phyloP scores from a whole-genome alignment of 2,888 invertebrate genomes.

The Rambutsinella grinnellia region DNA sequence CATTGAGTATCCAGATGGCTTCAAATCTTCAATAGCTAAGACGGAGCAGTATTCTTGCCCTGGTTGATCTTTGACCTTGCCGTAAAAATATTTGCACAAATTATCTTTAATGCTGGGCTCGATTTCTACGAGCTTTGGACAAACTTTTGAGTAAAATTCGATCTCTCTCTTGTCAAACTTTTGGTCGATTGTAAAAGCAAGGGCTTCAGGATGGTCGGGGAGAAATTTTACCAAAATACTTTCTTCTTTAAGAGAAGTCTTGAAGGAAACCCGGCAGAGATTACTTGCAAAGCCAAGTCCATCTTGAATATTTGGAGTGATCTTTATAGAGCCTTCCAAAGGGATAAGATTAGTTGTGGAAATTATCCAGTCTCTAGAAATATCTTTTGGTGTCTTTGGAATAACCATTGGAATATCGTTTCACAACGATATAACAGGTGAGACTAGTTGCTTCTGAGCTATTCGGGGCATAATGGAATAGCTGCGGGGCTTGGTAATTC shows the following conservation, averaged over 20 bases:
- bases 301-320: constrained; percentile 50
- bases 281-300: constrained; percentile 61
- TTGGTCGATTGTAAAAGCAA: not conserved
- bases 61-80: not conserved
- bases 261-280: constrained; percentile 53
- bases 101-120: constrained; percentile 31
- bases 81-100: constrained; percentile 43
- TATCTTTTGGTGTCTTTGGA: constrained; percentile 22
- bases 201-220: constrained; percentile 35
- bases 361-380: constrained; percentile 15
- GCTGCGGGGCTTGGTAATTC: no score
- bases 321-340: not conserved
- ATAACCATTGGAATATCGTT: no score
- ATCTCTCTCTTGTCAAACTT: constrained; percentile 52
- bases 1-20: constrained; percentile 54
- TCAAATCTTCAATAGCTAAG: constrained; percentile 58
- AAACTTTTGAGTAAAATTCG: constrained; percentile 39
- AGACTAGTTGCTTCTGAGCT: no score
- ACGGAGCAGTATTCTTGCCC: constrained; percentile 46
- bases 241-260: no score
- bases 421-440: no score
- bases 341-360: constrained; percentile 6
- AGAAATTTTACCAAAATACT: constrained; percentile 60
- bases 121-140: constrained; percentile 33
- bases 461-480: no score